Conservation (phyloP, 1,140 invertebrate genomes). For the Eumeta japonica region DNA sequence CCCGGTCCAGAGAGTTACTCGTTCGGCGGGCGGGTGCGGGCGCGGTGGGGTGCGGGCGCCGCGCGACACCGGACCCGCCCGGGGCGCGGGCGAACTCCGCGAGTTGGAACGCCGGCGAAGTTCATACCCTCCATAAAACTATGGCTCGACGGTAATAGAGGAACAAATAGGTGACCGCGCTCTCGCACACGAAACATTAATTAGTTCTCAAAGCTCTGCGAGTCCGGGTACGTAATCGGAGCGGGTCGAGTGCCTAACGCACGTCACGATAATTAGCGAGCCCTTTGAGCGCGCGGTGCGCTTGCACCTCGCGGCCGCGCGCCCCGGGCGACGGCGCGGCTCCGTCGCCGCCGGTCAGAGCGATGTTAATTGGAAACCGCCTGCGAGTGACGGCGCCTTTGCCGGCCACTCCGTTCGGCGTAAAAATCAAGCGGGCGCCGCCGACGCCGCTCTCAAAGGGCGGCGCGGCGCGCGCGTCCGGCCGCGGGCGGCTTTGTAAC, state of each 20-base stretch:
- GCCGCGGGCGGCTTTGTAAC: conserved; percentile 47
- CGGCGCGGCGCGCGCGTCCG: conserved; percentile 11
- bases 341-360: conserved; percentile 40
- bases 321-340: too few relatives aligned
- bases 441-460: too few relatives aligned
- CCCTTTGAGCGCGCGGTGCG: too few relatives aligned
- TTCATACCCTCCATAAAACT: conserved; percentile 52
- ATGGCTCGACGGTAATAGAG: conserved; percentile 28
- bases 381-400: conserved; percentile 52
- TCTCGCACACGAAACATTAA: too few relatives aligned
- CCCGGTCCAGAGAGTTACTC: conserved; percentile 55
- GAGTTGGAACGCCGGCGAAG: conserved; percentile 38
- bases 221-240: too few relatives aligned
- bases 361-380: conserved; percentile 53
- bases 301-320: too few relatives aligned
- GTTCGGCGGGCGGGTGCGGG: conserved; percentile 31
- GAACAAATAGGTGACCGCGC: conserved; percentile 10
- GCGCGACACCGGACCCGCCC: conserved; percentile 28
- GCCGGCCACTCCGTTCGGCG: conserved; percentile 33
- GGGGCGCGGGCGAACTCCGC: neutral
- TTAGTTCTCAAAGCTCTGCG: too few relatives aligned
- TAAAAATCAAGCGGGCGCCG: conserved; percentile 43
- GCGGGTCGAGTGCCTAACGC: too few relatives aligned
- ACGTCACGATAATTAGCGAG: too few relatives aligned
- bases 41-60: too few relatives aligned